Evolutionary conservation across 2,113 vertebrate genomes (phyloP).

Genomic region (Pelodiscus sinensis): DNA sequence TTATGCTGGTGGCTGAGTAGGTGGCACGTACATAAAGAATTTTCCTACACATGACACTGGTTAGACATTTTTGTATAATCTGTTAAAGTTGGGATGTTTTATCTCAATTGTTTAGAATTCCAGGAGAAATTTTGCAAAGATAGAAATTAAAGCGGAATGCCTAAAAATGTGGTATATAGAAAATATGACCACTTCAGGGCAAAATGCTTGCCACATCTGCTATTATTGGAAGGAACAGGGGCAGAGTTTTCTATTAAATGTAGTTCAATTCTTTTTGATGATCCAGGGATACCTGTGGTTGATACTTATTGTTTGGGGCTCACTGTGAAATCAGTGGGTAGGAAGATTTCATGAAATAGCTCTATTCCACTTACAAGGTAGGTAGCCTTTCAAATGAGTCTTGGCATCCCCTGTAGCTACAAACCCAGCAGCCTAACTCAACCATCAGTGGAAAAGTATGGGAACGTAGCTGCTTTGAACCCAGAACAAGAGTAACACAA

Average conservation of each 20-base stretch:
- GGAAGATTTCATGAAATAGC: slow-evolving; percentile 61
- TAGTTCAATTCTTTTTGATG: slow-evolving; percentile 70
- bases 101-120: neutral
- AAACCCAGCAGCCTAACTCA: slow-evolving; percentile 10
- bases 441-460: neutral
- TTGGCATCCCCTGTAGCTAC: slow-evolving; percentile 2
- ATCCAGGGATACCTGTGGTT: slow-evolving; percentile 56
- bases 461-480: neutral
- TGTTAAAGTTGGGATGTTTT: neutral
- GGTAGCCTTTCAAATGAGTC: slow-evolving; percentile 5
- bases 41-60: rapidly evolving
- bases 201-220: neutral
- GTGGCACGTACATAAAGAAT: neutral
- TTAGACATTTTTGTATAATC: neutral
- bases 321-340: slow-evolving; percentile 55
- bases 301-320: slow-evolving; percentile 56
- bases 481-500: neutral
- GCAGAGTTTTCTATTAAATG: slow-evolving; percentile 17
- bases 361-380: slow-evolving; percentile 44
- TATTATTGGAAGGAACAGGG: neutral
- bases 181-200: neutral
- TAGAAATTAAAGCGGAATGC: neutral
- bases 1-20: neutral
- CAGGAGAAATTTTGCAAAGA: neutral
- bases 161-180: neutral